Base-by-base conservation (phyloP, 2,888 invertebrate genomes). In the Griposia aprilina region DNA sequence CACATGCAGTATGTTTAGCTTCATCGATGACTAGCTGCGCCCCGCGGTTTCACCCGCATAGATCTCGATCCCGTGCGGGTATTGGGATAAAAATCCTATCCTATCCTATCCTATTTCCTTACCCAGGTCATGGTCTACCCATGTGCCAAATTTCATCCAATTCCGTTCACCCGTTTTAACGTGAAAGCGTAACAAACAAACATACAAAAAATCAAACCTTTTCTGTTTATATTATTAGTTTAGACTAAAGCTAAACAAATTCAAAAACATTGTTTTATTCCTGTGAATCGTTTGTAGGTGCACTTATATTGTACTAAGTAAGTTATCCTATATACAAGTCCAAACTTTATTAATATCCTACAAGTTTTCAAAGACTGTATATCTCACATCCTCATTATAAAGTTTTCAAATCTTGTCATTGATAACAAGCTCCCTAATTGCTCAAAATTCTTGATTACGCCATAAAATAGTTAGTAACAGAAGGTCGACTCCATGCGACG, bases 321-420 rank as follows among this genome's bases (percentile, higher is more conserved):
- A 76, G 17, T 52, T 41, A 30, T 41, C 3, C 26, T 20, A 17
- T 26, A 57, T 36, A 8, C 30, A 30, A 26, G 10, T 36, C 45
- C 52, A 81, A 73, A 59, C 45, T 79, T 66, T 74, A 66, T 82
- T 81, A 36, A 79, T 66, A 81, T 66, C n/a, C 65, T 36, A 81
- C 23, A 66, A 66, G 82, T 45, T 81, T 36, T 48, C 59, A 52
- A 65, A 74, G 59, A 26, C 65, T 30, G 63, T 65, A 76, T 50
- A 15, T 41, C 74, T 59, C 52, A 59, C 59, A 60, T 79, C 74
- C 75, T 74, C 82, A 66, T 79, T 74, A 81, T 26, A 48, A 79
- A 79, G 82, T 79, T 79, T 79, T 59, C 52, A 26, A 82, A 66
- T 66, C 79, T 74, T 81, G 45, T 81, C 52, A 74, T 66, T 74